Evolutionary conservation across 2,113 vertebrate genomes (phyloP).

Genomic region (Macaca mulatta): DNA sequence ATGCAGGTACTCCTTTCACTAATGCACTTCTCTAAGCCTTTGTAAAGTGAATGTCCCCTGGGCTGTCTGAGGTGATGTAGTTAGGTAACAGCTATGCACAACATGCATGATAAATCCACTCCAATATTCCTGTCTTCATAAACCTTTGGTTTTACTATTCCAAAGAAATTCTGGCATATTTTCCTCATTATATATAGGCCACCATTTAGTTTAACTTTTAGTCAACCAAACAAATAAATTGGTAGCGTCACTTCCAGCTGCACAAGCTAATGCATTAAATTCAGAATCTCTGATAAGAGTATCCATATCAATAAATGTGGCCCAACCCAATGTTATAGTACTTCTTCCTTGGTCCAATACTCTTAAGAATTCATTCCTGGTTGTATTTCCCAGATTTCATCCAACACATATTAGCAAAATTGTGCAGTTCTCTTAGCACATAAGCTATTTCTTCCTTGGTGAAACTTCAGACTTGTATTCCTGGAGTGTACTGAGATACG

Average conservation of each 20-base stretch:
- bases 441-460: background rate
- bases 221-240: background rate
- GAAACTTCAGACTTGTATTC: background rate
- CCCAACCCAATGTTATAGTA: background rate
- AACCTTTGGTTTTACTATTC: background rate
- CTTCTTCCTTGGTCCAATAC: background rate
- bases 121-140: background rate
- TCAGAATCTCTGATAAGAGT: background rate
- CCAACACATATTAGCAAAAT: background rate
- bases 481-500: background rate
- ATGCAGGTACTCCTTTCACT: background rate
- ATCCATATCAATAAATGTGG: background rate
- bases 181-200: background rate
- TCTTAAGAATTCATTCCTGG: background rate
- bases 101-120: background rate
- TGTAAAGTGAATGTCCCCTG: background rate
- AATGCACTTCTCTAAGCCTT: background rate
- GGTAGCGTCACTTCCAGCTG: background rate
- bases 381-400: background rate
- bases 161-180: conserved; percentile 4
- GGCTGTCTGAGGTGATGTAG: background rate
- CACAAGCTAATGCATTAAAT: background rate
- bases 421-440: background rate
- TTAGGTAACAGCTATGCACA: background rate
- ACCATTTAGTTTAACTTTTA: background rate